Evolutionary conservation across 2,888 invertebrate species (phyloP).

Genomic region (Cerceris ruficornis): DNA sequence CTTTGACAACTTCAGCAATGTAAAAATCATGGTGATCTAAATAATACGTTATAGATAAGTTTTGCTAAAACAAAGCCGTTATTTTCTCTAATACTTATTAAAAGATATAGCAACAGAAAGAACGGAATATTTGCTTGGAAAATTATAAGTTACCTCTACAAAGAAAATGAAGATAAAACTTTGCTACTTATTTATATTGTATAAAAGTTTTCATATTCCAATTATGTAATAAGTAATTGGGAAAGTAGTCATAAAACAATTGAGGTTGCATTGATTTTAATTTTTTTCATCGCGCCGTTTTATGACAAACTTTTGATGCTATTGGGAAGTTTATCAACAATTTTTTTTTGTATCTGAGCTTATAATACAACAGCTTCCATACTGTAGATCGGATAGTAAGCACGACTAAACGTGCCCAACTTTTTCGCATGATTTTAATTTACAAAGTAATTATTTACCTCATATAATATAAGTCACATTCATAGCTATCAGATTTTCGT

Average conservation of each 20-base stretch:
- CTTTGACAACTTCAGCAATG: background rate
- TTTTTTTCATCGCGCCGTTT: slow-evolving; percentile 31
- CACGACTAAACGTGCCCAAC: slow-evolving; percentile 36
- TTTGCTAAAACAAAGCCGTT: background rate
- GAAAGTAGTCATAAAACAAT: slow-evolving; percentile 31
- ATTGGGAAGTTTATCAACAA: slow-evolving; percentile 35
- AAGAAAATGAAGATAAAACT: too few relatives aligned
- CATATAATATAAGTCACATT: slow-evolving; percentile 44
- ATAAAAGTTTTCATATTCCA: slow-evolving; percentile 9
- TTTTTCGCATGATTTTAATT: slow-evolving; percentile 43
- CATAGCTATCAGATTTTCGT: slow-evolving; percentile 45
- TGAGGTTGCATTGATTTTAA: slow-evolving; percentile 29
- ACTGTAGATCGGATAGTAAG: slow-evolving; percentile 50
- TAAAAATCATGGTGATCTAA: slow-evolving; percentile 4
- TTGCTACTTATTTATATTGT: too few relatives aligned
- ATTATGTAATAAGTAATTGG: background rate
- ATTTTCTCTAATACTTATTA: background rate
- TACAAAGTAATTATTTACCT: slow-evolving; percentile 48
- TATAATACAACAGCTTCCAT: slow-evolving; percentile 50
- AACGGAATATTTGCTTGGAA: background rate
- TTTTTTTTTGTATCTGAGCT: slow-evolving; percentile 41
- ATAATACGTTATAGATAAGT: slow-evolving; percentile 7
- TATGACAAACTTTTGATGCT: slow-evolving; percentile 33
- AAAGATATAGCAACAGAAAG: slow-evolving; percentile 22
- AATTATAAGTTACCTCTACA: too few relatives aligned